These are phyloP conservation scores for Poeciliopsis prolifica DNA, from an alignment of 2,113 vertebrate genomes.

Conservation along the genomic window DNA sequence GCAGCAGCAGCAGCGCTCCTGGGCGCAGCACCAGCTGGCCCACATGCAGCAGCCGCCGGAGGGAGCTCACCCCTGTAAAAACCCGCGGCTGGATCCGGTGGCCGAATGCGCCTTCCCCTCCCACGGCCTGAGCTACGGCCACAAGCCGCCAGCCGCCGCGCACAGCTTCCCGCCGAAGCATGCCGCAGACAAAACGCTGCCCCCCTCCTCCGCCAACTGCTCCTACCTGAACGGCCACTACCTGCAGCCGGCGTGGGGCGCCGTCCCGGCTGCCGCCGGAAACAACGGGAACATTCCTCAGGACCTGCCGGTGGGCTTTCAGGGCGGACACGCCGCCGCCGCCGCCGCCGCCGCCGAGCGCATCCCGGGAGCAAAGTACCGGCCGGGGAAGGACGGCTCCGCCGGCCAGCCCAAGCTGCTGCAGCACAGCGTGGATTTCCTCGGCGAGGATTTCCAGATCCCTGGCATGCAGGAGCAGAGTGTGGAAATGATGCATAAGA, in stretches of 20 bases:
- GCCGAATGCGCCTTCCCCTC: constrained; percentile 81
- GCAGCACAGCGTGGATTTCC: constrained; percentile 93
- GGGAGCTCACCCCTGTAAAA: constrained; percentile 86
- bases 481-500: constrained; percentile 87
- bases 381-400: constrained; percentile 81
- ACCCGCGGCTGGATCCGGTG: constrained; percentile 74
- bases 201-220: constrained; percentile 88
- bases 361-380: constrained; percentile 86
- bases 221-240: constrained; percentile 93
- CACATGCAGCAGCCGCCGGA: constrained; percentile 93
- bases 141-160: constrained; percentile 86
- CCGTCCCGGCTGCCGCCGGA: constrained; percentile 89
- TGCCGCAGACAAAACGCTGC: constrained; percentile 86
- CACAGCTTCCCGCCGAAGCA: constrained; percentile 90
- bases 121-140: constrained; percentile 83
- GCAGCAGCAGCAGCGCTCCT: constrained; percentile 83
- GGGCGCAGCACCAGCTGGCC: constrained; percentile 94
- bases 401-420: constrained; percentile 85
- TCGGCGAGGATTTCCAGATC: constrained; percentile 90
- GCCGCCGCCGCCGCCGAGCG: constrained; percentile 86
- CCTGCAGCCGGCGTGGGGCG: constrained; percentile 88
- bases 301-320: constrained; percentile 89
- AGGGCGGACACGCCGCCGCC: constrained; percentile 82
- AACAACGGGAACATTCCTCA: constrained; percentile 92
- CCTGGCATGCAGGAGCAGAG: constrained; percentile 92